Base-by-base conservation (phyloP, 2,888 invertebrate species). In the Cerastoderma edule region DNA sequence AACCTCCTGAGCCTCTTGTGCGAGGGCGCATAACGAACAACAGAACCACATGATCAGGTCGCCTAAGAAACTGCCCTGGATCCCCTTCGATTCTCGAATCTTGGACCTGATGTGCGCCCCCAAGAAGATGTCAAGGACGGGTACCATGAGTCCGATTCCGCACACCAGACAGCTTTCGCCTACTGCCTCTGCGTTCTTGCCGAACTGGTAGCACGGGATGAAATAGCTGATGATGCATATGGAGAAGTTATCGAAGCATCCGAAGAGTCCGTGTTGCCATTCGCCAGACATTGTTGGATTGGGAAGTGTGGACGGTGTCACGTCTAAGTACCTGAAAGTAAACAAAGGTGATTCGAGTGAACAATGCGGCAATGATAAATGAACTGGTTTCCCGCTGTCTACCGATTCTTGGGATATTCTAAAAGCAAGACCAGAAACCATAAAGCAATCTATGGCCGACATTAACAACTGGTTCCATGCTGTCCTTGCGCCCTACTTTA, bases 201-300 rank as follows among this genome's bases (percentile, higher is more conserved):
- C 92, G 57, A 89, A 89, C 56, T 88, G 88, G 83, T 91, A 91
- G 72, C 92, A 92, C 10, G 92, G 92, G 16, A 88, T 77, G 32
- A 91, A 81, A 78, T 88, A 91, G 22, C 90, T 89, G 66, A 91
- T 85, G 64, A 91, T 80, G 71, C 92, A 92, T 39, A 91, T 54
- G 27, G 83, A 83, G 66, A 84, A 86, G 85, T 92, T 90, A 80
- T 90, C 90, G 79, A 92, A 92, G 78, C 91, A 92, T 28, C 92
- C 90, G 70, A 83, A 91, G 35, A 92, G 78, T 50, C 91, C 91
- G 67, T 91, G 88, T 70, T 90, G 88, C 82, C 85, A 89, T 50
- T 88, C 82, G 1, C 79, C 84, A 19, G 81, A 81, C 81, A 81
- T 81, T 30, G 30, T 75, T 22, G n/a, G 22, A 10, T 56, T n/a